Percentiles rank a stretch among this genome's conserved stretches.
phyloP scores from a whole-genome alignment of 2,113 vertebrate species.

The Lampris incognitus region DNA sequence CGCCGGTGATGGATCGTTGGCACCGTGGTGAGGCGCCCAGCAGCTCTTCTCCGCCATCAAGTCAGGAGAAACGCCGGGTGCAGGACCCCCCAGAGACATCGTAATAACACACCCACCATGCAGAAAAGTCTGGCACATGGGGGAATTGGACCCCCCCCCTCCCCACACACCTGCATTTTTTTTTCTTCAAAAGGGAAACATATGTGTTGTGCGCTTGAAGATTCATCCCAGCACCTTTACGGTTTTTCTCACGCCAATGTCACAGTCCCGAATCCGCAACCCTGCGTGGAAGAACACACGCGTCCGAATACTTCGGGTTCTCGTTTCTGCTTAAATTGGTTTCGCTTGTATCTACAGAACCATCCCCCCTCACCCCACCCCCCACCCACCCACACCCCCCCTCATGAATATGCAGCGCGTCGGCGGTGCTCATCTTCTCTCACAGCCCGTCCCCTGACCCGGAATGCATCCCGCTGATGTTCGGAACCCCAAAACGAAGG shows the following conservation, averaged over 20 bases:
- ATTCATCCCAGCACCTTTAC: no score
- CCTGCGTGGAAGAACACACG: background rate
- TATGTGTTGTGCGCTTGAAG: no score
- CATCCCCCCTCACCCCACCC: no score
- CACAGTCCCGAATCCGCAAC: no score
- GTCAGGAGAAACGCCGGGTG: conserved; percentile 20
- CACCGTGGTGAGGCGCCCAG: conserved; percentile 50
- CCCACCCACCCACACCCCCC: background rate
- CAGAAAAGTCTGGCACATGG: background rate
- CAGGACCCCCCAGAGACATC: background rate
- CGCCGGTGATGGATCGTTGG: conserved; percentile 75
- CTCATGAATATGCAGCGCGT: conserved; percentile 61
- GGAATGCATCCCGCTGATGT: conserved; percentile 56
- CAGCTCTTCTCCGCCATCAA: conserved; percentile 5
- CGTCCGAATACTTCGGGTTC: conserved; percentile 16
- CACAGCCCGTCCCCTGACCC: conserved; percentile 47
- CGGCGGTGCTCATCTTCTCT: conserved; percentile 29
- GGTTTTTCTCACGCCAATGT: no score
- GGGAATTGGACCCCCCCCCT: no score
- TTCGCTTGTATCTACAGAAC: conserved; percentile 45
- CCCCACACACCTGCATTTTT: no score
- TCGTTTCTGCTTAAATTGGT: conserved; percentile 24
- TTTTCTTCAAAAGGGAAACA: no score
- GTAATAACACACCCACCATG: background rate
- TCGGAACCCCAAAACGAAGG: conserved; percentile 47